Base-by-base conservation (phyloP, 2,888 invertebrate genomes). In the Mantis religiosa region DNA sequence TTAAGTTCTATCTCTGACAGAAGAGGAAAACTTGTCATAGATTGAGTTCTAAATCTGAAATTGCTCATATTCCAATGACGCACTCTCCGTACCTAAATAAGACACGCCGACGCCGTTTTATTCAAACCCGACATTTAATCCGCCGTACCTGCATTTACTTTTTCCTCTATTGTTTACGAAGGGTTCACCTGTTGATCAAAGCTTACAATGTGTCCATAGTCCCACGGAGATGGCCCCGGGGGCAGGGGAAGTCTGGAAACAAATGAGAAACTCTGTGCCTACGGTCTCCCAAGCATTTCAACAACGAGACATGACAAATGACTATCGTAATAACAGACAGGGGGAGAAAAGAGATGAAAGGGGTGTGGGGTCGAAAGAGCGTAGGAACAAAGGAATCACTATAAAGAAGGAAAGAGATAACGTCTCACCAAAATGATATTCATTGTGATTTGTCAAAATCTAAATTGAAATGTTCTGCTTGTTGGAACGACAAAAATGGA, bases 301-400 rank as follows among this genome's bases (percentile, higher is more conserved):
- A 41, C 84, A 84, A 84, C 47, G 34, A 47, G 34, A 27, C 34
- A 84, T 84, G 84, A 84, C 84, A 84, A 84, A 84, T 84, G 84
- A 84, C 84, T 84, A 34, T 84, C 84, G 27, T 84, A 84, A 84
- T 84, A 84, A 84, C 34, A 84, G 41, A 84, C 84, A 20, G 84
- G 25, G 84, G 41, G 84, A 84, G 41, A 71, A 71, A 20, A 20
- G 20, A 71, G 54, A 71, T 71, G 20, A 4, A 71, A 71, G 25
- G 20, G 41, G 12, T 41, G 20, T 14, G 54, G 54, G 25, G 25
- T 20, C 54, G 54, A 71, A 71, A 71, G 54, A 71, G 54, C 20
- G 54, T 4, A 71, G 15, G 54, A 71, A 71, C 54, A 71, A 71
- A 71, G 54, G 25, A 71, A 71, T 20, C 54, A 71, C 54, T 20